Conservation (phyloP, 30 jellyfish, hydroid and myxozoan species). For the Cassiopea xamachana region DNA sequence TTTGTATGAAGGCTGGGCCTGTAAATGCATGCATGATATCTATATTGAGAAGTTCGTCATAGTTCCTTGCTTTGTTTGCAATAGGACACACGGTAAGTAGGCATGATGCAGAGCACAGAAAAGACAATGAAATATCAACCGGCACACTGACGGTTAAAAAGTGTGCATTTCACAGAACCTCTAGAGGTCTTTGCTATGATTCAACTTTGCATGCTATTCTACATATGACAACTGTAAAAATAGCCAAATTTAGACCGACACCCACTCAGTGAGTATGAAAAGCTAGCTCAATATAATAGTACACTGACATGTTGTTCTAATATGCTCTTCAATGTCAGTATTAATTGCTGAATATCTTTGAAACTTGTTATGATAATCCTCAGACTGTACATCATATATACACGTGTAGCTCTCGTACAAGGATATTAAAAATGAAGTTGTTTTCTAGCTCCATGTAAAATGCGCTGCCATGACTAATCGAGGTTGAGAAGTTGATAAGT, state of each 20-base stretch:
- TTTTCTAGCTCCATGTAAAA: neutral
- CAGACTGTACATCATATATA: neutral
- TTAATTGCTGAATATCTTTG: constrained; percentile 2
- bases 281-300: neutral
- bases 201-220: neutral
- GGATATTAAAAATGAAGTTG: neutral
- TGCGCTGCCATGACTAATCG: neutral
- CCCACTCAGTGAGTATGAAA: neutral
- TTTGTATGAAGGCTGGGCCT: neutral
- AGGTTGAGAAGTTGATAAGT: neutral
- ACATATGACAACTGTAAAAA: neutral
- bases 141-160: neutral
- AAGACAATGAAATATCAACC: neutral
- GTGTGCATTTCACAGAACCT: neutral
- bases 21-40: neutral
- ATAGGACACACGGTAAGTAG: neutral
- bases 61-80: neutral
- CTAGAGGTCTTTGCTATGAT: neutral
- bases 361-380: neutral
- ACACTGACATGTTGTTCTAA: constrained; percentile 6
- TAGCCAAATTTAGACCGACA: neutral
- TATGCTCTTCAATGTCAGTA: neutral
- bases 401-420: neutral
- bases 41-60: neutral
- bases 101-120: neutral